Base-by-base conservation (phyloP, 2,888 invertebrate genomes). In the Calliphora vomitoria region DNA sequence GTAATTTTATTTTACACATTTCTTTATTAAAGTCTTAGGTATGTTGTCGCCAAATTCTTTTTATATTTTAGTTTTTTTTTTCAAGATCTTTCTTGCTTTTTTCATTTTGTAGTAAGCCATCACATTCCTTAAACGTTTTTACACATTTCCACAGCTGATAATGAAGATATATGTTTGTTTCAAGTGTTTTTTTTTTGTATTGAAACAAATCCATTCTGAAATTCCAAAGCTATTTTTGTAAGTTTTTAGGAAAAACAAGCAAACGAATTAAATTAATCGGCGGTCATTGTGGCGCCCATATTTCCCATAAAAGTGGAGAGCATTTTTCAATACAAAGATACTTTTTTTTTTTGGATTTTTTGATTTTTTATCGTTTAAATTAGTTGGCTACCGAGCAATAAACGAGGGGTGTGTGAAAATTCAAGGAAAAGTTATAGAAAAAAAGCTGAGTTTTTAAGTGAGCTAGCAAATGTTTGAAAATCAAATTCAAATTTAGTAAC, bases 211-310 rank as follows among this genome's bases (percentile, higher is more conserved):
- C 50, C 71, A 76, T 85, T 78, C 69, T 75, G 75, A 86, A 86
- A 86, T 79, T 86, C 79, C 79, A 74, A 58, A 69, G 79, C 50
- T 86, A 80, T 75, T 82, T 82, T 47, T 86, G 25, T 55, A 35
- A 15, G n/a, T 1, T 13, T 31, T 20, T 15, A 20, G 10, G 53
- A 44, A 31, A n/a, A 62, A 25, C 25, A 25, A 25, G 25, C 38
- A 41, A 41, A 55, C 53, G 50, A 53, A 55, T 58, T 38, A 64
- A 78, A 66, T 50, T 20, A 68, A 53, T 47, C 55, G 66, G 68
- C 82, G 74, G 62, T 55, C 86, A 68, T 44, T 60, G 50, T 66
- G 86, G 86, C 86, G 86, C 82, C 86, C 62, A 53, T 69, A 66
- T 79, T 31, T 44, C 69, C 50, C 35, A 55, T 18, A 8, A 69